Evolutionary conservation across 2,113 vertebrate genomes (phyloP), one percentile per base, ranked within the genome.

Genomic region (Pontoporia blainvillei): DNA sequence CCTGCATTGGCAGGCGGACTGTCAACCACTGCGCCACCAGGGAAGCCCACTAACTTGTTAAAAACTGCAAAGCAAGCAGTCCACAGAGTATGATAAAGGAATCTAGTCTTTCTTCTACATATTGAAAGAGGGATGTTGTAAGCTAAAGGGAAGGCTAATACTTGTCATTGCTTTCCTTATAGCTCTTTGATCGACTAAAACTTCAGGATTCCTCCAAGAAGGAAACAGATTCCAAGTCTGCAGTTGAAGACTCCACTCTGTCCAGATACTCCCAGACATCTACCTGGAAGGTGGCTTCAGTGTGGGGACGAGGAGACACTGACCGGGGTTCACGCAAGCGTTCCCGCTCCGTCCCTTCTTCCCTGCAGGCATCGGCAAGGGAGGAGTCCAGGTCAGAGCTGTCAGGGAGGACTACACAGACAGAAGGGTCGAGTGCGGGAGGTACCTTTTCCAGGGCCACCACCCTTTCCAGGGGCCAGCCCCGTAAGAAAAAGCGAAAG

Each of bases 161-260:
- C 76, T 91, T 85, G 41, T 88, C 46, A 9, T 62, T 96, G 96
- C 84, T 98, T 96, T 89, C 95, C 92, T 98, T 97, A 0, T 98
- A 99, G 99, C 99, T 99, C 3, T 99, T 99, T 97, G 99, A 99
- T 95, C 99, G 99, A 87, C 98, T 99, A 25, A 99, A 97, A 88
- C 98, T 99, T 79, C 99, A 99, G 96, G 99, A 99, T 83, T 98
- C 97, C 14, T 93, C 92, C 54, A 98, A 98, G 97, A 98, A 98
- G 94, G 98, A 97, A 97, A 88, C 96, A 4, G 98, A 97, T 84
- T 98, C 98, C 75, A 98, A 98, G 97, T 96, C 97, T 79, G 94
- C 61, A 23, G 95, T 98, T 3, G 96, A 97, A 95, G 97, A 98
- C 67, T 98, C 97, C 34, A 96, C 97, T 75, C 96, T 98, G 86